Base-by-base conservation (phyloP, 2,888 invertebrate species). In the Cinara cedri region DNA sequence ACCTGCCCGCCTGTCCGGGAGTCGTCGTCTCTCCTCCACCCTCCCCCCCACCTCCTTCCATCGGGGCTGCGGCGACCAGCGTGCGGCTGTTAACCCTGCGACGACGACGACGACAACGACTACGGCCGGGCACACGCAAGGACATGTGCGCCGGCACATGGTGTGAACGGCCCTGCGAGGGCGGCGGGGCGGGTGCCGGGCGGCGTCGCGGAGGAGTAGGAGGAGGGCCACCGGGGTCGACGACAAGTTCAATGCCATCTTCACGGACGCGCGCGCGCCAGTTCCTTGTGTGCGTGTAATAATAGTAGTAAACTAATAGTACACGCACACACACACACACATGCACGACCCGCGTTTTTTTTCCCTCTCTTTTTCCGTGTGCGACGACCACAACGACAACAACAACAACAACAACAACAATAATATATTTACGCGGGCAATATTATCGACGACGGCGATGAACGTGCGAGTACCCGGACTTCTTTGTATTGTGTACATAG, bases 171-270 rank as follows among this genome's bases (percentile, higher is more conserved):
- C 78, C 78, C 78, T 78, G 70, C 62, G 60, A 11, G 70, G 78
- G 70, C 60, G 60, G 54, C 60, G 57, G 60, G 21, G 26, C 34
- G 76, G 55, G 24, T 14, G 49, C 49, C 63, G 63, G 63, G 14
- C 16, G 49, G 16, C 46, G 24, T 8, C 65, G 46, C 34, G n/a
- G 65, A 44, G 51, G 54, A 16, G 46, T 44, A 24, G 46, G 57
- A 46, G 51, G 75, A 49, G 70, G 70, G 57, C 70, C 62, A 70
- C 60, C 70, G 70, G 78, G 78, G 78, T 70, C 78, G 70, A 78
- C 78, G 78, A 78, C 78, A 78, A 78, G 78, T 78, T 78, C 78
- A 78, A 70, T 78, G 78, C 78, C 78, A 78, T 78, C 78, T 78
- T 78, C 70, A 78, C 70, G 70, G 78, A 78, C 78, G 70, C 70